Evolutionary conservation across 2,888 invertebrate species (phyloP).

Genomic region (Archips crataeganus): DNA sequence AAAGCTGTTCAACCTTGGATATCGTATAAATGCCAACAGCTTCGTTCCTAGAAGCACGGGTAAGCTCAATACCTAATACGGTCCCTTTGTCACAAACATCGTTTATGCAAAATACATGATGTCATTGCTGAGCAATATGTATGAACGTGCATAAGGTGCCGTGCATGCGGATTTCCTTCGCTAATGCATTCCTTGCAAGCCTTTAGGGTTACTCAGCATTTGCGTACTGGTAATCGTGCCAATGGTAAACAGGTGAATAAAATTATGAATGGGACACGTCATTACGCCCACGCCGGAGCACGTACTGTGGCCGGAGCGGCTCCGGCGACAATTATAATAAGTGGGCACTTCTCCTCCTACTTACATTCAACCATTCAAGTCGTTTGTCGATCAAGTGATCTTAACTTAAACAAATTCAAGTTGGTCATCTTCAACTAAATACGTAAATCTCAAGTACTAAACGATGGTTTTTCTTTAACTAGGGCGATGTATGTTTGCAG

Average conservation of each 20-base stretch:
- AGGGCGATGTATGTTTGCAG: not conserved
- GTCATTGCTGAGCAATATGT: constrained; percentile 67
- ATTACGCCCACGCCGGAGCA: constrained; percentile 52
- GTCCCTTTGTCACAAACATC: constrained; percentile 58
- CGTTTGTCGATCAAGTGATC: constrained; percentile 40
- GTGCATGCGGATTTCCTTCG: constrained; percentile 83
- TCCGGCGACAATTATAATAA: constrained; percentile 42
- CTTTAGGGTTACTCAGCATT: constrained; percentile 71
- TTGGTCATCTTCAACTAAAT: constrained; percentile 29
- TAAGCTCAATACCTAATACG: constrained; percentile 39
- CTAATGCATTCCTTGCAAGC: constrained; percentile 77
- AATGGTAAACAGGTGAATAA: constrained; percentile 61
- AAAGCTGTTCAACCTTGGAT: constrained; percentile 5
- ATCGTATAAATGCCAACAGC: constrained; percentile 27
- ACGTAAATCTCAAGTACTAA: constrained; percentile 1
- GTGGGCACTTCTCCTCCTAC: constrained; percentile 42
- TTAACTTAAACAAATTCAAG: constrained; percentile 26
- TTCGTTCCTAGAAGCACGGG: constrained; percentile 35
- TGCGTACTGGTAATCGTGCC: constrained; percentile 46
- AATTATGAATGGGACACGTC: constrained; percentile 75
- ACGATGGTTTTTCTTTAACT: not conserved
- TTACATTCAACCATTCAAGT: constrained; percentile 39
- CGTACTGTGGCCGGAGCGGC: constrained; percentile 33
- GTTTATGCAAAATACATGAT: constrained; percentile 71
- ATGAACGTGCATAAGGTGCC: constrained; percentile 65